Percentiles rank a stretch among this genome's conserved stretches.
phyloP scores from a whole-genome alignment of 2,888 invertebrate genomes.

The Willowsia nigromaculata region DNA sequence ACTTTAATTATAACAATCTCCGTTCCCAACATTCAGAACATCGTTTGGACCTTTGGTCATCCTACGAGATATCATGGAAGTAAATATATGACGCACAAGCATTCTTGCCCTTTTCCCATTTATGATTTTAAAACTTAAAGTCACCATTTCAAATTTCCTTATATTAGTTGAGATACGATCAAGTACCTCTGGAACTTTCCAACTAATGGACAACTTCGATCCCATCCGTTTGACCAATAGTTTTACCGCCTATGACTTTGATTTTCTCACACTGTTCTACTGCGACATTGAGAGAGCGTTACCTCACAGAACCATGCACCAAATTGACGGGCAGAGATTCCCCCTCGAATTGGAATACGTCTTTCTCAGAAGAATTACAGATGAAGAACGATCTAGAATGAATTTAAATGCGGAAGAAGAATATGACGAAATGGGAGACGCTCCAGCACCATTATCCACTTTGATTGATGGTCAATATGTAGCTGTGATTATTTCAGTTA shows the following conservation, averaged over 20 bases:
- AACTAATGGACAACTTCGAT: constrained; percentile 48
- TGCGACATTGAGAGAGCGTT: constrained; percentile 20
- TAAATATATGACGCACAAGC: no score
- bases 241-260: constrained; percentile 33
- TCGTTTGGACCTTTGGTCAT: constrained; percentile 31
- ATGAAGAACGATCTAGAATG: no score
- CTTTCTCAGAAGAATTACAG: background rate
- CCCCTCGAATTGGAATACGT: constrained; percentile 52
- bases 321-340: constrained; percentile 45
- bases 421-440: background rate
- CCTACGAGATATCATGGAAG: constrained; percentile 49
- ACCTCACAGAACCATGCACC: constrained; percentile 48
- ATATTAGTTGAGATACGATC: constrained; percentile 34
- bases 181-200: background rate
- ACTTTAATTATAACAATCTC: background rate
- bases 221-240: background rate
- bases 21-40: background rate
- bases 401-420: background rate
- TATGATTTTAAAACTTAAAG: no score
- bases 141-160: no score
- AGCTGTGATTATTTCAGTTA: constrained; percentile 36
- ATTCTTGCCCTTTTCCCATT: no score
- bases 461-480: background rate
- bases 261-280: constrained; percentile 36
- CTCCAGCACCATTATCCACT: background rate